Percentiles rank a stretch among this genome's conserved stretches.
phyloP scores from a whole-genome alignment of 2,797 vertebrate species.

The Leptodactylus fallax region DNA sequence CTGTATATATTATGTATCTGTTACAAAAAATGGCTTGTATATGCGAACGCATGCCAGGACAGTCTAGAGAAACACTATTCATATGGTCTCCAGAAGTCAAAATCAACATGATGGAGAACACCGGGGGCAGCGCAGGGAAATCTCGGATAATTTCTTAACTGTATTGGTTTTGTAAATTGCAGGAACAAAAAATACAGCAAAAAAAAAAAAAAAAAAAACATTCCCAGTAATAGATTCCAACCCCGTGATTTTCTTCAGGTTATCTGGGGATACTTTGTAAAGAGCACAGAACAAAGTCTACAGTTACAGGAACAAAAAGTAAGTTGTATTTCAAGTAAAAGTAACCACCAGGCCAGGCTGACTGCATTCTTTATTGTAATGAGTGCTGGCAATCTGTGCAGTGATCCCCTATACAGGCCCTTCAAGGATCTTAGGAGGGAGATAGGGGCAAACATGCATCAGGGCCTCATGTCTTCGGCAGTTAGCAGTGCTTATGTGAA shows the following conservation, averaged over 20 bases:
- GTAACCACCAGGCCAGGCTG: not conserved
- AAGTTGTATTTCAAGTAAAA: not conserved
- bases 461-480: no score
- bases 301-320: not conserved
- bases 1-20: not conserved
- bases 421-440: not conserved
- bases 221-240: not conserved
- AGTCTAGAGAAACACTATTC: not conserved
- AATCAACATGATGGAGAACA: not conserved
- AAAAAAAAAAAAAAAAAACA: not conserved
- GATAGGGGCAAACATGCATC: no score
- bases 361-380: constrained; percentile 15
- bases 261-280: constrained; percentile 14
- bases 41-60: not conserved
- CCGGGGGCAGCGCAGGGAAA: not conserved
- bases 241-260: not conserved
- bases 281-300: not conserved
- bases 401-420: not conserved
- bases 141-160: not conserved
- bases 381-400: not conserved
- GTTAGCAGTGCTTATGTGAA: no score
- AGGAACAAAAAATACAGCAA: not conserved
- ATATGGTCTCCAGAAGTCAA: not conserved
- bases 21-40: not conserved
- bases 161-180: not conserved